Evolutionary conservation across 2,797 vertebrate genomes (phyloP).

Genomic region (Sebastes iracundus): DNA sequence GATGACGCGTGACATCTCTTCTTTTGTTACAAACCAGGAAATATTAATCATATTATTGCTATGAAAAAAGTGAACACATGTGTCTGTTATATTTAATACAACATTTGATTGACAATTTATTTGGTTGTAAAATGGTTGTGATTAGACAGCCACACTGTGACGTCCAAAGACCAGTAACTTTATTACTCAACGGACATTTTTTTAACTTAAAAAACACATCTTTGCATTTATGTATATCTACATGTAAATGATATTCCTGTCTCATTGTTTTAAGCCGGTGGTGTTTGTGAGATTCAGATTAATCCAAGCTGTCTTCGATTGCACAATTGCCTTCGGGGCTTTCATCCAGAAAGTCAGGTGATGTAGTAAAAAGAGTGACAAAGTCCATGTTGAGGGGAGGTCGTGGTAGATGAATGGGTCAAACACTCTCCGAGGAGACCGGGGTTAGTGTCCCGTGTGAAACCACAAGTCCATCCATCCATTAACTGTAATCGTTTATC

Average conservation of each 20-base stretch:
- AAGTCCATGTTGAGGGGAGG: not conserved
- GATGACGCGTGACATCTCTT: too few relatives aligned
- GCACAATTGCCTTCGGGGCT: not conserved
- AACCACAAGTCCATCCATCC: too few relatives aligned
- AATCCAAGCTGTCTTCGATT: not conserved
- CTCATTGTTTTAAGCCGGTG: not conserved
- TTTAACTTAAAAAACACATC: not conserved
- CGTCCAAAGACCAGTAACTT: not conserved
- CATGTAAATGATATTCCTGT: not conserved
- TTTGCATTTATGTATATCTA: not conserved
- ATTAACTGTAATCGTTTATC: too few relatives aligned
- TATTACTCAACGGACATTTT: not conserved
- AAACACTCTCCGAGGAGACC: too few relatives aligned
- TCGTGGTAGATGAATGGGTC: too few relatives aligned
- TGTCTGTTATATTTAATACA: not conserved
- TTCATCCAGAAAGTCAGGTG: not conserved
- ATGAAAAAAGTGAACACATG: not conserved
- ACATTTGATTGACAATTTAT: not conserved
- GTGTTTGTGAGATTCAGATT: not conserved
- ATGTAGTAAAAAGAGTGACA: not conserved
- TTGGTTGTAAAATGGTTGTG: not conserved
- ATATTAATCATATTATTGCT: too few relatives aligned
- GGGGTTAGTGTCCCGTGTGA: too few relatives aligned
- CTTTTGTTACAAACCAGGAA: too few relatives aligned
- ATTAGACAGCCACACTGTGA: not conserved